phyloP scores from a whole-genome alignment of 1,140 invertebrate genomes.

The Antheraea pernyi region DNA sequence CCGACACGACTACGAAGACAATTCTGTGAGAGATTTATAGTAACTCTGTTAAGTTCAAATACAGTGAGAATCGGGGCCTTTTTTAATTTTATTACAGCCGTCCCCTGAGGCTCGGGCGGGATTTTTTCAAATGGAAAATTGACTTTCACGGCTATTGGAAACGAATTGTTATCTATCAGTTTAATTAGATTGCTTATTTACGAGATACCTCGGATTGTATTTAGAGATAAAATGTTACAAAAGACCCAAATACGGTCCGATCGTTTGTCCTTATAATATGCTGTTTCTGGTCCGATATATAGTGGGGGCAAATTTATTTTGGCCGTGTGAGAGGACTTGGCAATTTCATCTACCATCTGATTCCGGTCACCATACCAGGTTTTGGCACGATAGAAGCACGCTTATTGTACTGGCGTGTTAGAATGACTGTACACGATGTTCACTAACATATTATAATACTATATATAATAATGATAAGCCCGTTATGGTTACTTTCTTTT shows the following conservation, averaged over 20 bases:
- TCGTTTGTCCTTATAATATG: neutral
- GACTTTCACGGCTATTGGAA: neutral
- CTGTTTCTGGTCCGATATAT: too few species aligned
- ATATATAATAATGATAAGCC: too few species aligned
- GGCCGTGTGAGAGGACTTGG: too few species aligned
- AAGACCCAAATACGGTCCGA: neutral
- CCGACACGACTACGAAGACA: constrained; percentile 8
- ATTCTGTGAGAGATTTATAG: constrained; percentile 19
- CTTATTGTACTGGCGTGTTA: too few species aligned
- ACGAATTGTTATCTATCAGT: neutral
- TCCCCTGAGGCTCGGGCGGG: neutral
- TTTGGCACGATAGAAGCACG: too few species aligned
- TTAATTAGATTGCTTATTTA: constrained; percentile 4
- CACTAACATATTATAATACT: too few species aligned
- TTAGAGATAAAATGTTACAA: neutral
- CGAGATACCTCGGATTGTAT: neutral
- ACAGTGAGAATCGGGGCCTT: constrained; percentile 16
- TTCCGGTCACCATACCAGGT: too few species aligned
- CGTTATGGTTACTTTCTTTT: too few species aligned
- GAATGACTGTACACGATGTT: too few species aligned
- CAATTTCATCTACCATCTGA: too few species aligned
- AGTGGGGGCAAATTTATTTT: too few species aligned
- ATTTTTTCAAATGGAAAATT: constrained; percentile 8
- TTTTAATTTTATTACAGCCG: constrained; percentile 21
- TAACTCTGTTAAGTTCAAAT: constrained; percentile 16